Evolutionary conservation across 2,888 invertebrate species (phyloP).

Genomic region (Nebria salina): DNA sequence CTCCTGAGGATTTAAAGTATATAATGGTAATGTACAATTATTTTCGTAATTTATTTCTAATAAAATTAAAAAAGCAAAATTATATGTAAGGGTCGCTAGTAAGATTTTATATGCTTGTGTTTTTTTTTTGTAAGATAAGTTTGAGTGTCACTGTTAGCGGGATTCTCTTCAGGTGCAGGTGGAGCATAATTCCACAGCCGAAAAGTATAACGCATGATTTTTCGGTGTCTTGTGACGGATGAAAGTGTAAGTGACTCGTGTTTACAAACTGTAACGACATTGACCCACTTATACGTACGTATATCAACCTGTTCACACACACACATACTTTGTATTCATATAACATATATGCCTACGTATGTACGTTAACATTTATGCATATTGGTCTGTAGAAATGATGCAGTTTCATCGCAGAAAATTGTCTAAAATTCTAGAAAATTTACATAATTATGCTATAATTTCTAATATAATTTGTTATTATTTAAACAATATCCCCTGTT

Average conservation of each 20-base stretch:
- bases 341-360: background rate
- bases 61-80: too few relatives aligned
- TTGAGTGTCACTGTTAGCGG: background rate
- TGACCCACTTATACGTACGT: slow-evolving; percentile 46
- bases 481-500: too few relatives aligned
- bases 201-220: slow-evolving; percentile 15
- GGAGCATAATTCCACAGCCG: background rate
- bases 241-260: slow-evolving; percentile 47
- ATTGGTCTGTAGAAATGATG: too few relatives aligned
- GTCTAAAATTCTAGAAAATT: too few relatives aligned
- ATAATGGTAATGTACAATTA: too few relatives aligned
- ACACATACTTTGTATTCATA: slow-evolving; percentile 5
- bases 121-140: background rate
- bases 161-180: background rate
- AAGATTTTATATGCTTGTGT: too few relatives aligned
- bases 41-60: too few relatives aligned
- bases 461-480: too few relatives aligned
- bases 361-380: background rate
- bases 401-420: too few relatives aligned
- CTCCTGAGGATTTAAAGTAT: too few relatives aligned
- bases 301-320: slow-evolving; percentile 10
- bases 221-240: slow-evolving; percentile 28
- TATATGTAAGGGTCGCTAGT: too few relatives aligned
- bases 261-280: slow-evolving; percentile 46
- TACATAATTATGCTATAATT: too few relatives aligned